Evolutionary conservation across 2,888 invertebrate species (phyloP).

Genomic region (Andrena marginata): DNA sequence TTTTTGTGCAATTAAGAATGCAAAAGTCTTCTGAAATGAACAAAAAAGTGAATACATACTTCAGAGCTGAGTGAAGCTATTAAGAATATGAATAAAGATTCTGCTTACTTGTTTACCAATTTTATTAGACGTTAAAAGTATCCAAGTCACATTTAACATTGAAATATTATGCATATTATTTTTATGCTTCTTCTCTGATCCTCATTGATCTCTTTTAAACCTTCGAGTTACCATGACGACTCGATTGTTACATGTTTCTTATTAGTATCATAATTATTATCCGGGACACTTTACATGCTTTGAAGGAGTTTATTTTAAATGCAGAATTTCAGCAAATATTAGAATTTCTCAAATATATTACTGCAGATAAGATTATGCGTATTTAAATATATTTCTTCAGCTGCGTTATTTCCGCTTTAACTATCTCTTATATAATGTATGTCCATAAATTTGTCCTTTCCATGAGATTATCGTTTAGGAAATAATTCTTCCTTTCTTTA

Average conservation of each 20-base stretch:
- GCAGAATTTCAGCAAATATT: background rate
- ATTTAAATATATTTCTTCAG: background rate
- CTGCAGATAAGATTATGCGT: background rate
- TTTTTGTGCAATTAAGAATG: background rate
- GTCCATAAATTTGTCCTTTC: no score
- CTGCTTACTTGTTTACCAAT: constrained; percentile 1
- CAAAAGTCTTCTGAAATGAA: background rate
- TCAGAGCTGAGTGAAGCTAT: background rate
- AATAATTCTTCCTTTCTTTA: no score
- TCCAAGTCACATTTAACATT: no score
- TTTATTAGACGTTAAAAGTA: background rate
- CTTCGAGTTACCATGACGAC: no score
- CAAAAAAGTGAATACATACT: background rate
- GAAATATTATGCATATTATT: no score
- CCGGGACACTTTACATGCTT: background rate
- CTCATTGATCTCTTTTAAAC: no score
- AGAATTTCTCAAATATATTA: background rate
- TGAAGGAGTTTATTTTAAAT: background rate
- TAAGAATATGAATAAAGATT: background rate
- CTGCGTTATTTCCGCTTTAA: background rate
- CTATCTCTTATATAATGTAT: no score
- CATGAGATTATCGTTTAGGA: no score
- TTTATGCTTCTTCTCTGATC: no score
- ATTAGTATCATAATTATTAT: background rate
- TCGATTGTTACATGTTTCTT: no score